Percentiles rank a stretch among this genome's conserved stretches.
Conservation (phyloP, 1,140 invertebrate genomes). For the Phthorimaea operculella region DNA sequence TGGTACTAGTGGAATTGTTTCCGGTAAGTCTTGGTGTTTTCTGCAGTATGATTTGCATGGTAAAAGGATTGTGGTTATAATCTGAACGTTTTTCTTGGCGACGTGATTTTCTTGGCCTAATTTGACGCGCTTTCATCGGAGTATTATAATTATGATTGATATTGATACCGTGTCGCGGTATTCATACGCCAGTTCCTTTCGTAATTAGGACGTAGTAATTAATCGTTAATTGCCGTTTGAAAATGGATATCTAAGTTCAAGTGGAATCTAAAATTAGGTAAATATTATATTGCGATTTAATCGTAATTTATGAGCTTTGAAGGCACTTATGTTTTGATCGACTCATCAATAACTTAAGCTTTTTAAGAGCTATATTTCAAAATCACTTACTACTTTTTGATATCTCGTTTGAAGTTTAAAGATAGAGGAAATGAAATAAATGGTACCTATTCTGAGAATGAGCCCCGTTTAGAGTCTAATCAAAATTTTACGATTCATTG, state of each 20-base stretch:
- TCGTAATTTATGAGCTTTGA: not conserved
- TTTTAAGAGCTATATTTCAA: too few relatives aligned
- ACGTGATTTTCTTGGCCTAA: not conserved
- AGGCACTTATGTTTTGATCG: too few relatives aligned
- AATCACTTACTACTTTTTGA: too few relatives aligned
- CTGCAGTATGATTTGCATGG: slow-evolving; percentile 1
- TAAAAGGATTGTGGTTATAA: not conserved
- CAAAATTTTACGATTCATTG: too few relatives aligned
- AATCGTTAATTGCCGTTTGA: not conserved
- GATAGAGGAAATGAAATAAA: too few relatives aligned
- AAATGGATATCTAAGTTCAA: not conserved
- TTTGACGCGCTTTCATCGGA: not conserved
- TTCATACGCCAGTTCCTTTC: not conserved
- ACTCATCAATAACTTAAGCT: too few relatives aligned
- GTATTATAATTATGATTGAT: not conserved
- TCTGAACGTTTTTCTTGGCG: not conserved
- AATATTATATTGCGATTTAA: not conserved
- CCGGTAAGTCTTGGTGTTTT: slow-evolving; percentile 1
- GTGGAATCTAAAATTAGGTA: not conserved
- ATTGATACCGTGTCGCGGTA: not conserved
- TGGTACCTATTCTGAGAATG: too few relatives aligned
- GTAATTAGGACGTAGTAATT: not conserved
- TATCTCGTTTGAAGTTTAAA: too few relatives aligned
- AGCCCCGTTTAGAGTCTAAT: too few relatives aligned
- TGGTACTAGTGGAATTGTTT: slow-evolving; percentile 1